Percentiles rank a stretch among this genome's conserved stretches.
These are phyloP conservation scores for Eurystomus gularis DNA, from an alignment of 2,113 vertebrate species.

Conservation along the genomic window DNA sequence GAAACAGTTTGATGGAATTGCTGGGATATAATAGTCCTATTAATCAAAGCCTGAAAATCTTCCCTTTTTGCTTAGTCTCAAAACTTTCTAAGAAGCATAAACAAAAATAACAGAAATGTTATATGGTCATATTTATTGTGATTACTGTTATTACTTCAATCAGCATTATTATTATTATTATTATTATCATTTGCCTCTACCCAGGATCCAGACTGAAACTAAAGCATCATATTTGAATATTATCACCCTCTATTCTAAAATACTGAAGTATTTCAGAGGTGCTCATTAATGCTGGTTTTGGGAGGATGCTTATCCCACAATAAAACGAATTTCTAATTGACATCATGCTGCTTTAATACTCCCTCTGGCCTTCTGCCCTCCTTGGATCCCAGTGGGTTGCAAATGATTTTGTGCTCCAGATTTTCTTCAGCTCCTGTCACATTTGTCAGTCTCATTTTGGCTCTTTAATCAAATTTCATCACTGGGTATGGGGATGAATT, in stretches of 20 bases:
- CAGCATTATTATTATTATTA: slow-evolving; percentile 6
- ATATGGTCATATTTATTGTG: slow-evolving; percentile 8
- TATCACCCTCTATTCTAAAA: background rate
- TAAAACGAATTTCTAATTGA: slow-evolving; percentile 42
- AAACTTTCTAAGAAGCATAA: slow-evolving; percentile 22
- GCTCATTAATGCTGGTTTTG: background rate
- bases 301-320: slow-evolving; percentile 3
- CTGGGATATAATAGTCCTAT: background rate
- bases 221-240: slow-evolving; percentile 8
- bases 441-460: background rate
- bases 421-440: background rate
- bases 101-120: background rate
- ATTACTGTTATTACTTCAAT: slow-evolving; percentile 10
- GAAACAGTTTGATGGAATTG: background rate
- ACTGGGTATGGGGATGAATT: background rate
- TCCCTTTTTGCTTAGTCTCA: background rate
- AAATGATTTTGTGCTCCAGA: slow-evolving; percentile 2
- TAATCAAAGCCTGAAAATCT: slow-evolving; percentile 11
- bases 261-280: background rate
- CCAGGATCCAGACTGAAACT: background rate
- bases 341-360: slow-evolving; percentile 34
- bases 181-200: slow-evolving; percentile 26
- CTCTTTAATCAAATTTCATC: background rate
- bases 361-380: slow-evolving; percentile 28
- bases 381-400: background rate